phyloP scores from a whole-genome alignment of 2,888 invertebrate species.

The Linyphia triangularis region DNA sequence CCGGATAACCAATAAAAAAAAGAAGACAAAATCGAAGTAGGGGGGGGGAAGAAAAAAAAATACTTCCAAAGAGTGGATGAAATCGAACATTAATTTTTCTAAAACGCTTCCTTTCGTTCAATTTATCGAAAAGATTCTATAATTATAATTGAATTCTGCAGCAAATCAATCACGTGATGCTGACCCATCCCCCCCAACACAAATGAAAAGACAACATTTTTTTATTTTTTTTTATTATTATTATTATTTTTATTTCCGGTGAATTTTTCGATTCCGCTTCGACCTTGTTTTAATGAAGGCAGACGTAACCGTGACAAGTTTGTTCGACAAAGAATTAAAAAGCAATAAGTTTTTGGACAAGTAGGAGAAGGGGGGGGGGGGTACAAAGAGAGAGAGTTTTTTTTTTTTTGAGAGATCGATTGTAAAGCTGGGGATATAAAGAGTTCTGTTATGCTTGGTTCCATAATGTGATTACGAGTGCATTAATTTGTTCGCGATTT shows the following conservation, averaged over 20 bases:
- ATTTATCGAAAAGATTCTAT: neutral
- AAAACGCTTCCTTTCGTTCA: neutral
- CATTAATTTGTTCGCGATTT: neutral
- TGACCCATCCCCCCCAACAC: neutral
- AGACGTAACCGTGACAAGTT: neutral
- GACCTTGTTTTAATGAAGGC: neutral
- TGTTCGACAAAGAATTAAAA: neutral
- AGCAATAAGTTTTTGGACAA: neutral
- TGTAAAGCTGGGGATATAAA: neutral
- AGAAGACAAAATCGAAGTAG: no score
- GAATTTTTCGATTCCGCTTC: neutral
- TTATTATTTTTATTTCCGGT: neutral
- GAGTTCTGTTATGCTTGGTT: no score
- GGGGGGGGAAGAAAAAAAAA: neutral
- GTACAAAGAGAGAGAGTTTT: no score
- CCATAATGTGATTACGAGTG: neutral
- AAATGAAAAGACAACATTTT: neutral
- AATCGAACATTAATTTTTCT: neutral
- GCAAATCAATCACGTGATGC: neutral
- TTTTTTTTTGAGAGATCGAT: neutral
- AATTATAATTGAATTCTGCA: neutral
- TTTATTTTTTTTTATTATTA: no score
- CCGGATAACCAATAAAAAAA: no score
- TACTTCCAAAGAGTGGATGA: neutral
- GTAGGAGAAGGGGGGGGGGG: no score